Evolutionary conservation across 2,113 vertebrate genomes (phyloP), one percentile per base, ranked within the genome.

Genomic region (Eupsittula cactorum): DNA sequence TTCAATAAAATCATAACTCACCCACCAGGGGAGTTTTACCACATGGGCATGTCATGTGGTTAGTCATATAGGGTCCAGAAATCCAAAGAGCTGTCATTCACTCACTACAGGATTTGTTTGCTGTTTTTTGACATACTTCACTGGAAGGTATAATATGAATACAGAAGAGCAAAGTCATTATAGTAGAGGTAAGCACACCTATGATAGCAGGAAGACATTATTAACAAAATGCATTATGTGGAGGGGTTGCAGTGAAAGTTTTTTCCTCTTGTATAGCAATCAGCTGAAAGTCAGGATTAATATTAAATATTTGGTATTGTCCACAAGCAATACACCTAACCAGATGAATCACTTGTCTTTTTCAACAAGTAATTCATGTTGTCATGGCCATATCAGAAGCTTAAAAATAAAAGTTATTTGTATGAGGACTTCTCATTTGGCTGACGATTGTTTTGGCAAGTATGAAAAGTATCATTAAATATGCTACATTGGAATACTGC

Each of bases 1-100:
- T 84, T 74, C 60, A 95, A 81, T 57, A 50, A 95, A 95, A 74
- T 57, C 35, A 49, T 53, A 90, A 82, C 24, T 89, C 16, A 6
- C 60, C 52, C 74, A 41, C 24, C 63, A 47, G 6, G 19, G 23
- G 42, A 52, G 37, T 25, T 86, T 47, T 16, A 46, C n/a, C 41
- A 25, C 19, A 35, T 19, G 29, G 8, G n/a, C 21, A 11, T 46
- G 64, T 82, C 33, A 64, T 25, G 37, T 53, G 60, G 18, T 74
- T 78, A 68, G 28, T 53, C 82, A 55, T 42, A 90, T 31, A 63
- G 9, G 53, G 74, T 59, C 23, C 42, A 78, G 37, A 90, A 90
- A 82, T 59, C 53, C 49, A 82, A 59, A 79, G 29, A 64, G 13
- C 19, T 28, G 16, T 16, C 37, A 82, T 79, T 86, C 68, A 86